Evolutionary conservation across 2,113 vertebrate genomes (phyloP).

Genomic region (Pantherophis guttatus): DNA sequence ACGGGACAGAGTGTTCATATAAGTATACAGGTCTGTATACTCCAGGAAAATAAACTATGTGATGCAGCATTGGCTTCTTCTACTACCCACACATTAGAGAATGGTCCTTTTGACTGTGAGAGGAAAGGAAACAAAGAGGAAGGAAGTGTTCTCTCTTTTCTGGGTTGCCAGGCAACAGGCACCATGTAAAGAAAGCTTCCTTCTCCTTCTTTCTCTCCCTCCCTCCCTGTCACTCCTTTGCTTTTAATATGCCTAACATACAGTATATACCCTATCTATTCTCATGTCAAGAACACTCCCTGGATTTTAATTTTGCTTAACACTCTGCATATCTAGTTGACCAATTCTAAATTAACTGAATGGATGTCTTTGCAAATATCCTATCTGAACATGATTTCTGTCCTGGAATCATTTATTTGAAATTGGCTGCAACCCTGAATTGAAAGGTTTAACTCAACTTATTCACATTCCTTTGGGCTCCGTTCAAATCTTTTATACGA

Average conservation of each 20-base stretch:
- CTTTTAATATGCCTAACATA: constrained; percentile 3
- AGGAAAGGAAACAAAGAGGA: background rate
- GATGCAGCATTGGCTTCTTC: background rate
- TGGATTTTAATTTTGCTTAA: constrained; percentile 2
- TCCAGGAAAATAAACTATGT: background rate
- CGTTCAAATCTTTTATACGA: background rate
- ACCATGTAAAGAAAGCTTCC: background rate
- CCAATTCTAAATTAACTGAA: background rate
- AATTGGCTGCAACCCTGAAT: background rate
- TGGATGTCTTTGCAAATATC: background rate
- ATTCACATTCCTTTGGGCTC: background rate
- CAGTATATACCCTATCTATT: background rate
- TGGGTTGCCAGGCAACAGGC: constrained; percentile 3
- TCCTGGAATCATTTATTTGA: background rate
- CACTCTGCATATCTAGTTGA: background rate
- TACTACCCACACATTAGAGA: background rate
- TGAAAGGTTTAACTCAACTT: background rate
- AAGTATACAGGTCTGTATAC: background rate
- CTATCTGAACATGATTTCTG: background rate
- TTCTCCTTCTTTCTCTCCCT: background rate
- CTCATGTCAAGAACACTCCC: background rate
- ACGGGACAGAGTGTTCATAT: background rate
- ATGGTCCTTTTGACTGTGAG: background rate
- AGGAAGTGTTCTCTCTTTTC: background rate
- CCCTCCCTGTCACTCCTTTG: background rate